Base-by-base conservation (phyloP, 2,797 vertebrate species). In the Channa striata region DNA sequence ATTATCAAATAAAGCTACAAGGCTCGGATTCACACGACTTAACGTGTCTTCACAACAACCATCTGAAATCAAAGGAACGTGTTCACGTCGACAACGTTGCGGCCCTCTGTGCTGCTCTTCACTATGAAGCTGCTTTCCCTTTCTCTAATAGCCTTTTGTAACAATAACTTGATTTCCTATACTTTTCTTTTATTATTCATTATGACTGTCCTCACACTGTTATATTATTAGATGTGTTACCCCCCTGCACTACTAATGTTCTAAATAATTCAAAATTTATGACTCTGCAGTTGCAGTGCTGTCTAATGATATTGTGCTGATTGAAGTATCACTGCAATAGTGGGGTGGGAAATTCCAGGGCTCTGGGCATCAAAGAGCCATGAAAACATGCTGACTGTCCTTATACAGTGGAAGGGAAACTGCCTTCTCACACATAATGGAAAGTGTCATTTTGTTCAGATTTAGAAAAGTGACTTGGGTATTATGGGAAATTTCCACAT, bases 221-320 rank as follows among this genome's bases (percentile, higher is more conserved):
- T 71, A 42, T 34, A 71, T 59, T 66, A 70, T 74, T 60, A 77
- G 50, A 74, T n/a, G 56, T 58, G 67, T 74, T 80, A 73, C 72
- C 62, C 54, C 21, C 44, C 59, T 37, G 44, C 61, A 68, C 30
- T 54, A 33, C 66, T 25, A 51, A 58, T 44, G 64, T 54, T 73
- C 40, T 83, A 68, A 86, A 91, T 89, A 72, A 91, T 86, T 89
- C 79, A 88, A 70, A 72, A 62, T 59, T 50, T 80, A 73, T 39
- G n/a, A 66, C 57, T 59, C 34, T 54, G 56, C 80, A 77, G 59
- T 60, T 74, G 67, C 65, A 57, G 46, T 37, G 19, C 46, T 25
- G 30, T 68, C 72, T 80, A 85, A 84, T 79, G 76, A 80, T 59
- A 77, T 16, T 48, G 48, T 30, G 51, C 54, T 79, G 75, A 90